A percentile compares a stretch with the other conserved stretches of the same genome.
Conservation (phyloP, 2,888 invertebrate genomes). For the Caenorhabditis macrosperma region DNA sequence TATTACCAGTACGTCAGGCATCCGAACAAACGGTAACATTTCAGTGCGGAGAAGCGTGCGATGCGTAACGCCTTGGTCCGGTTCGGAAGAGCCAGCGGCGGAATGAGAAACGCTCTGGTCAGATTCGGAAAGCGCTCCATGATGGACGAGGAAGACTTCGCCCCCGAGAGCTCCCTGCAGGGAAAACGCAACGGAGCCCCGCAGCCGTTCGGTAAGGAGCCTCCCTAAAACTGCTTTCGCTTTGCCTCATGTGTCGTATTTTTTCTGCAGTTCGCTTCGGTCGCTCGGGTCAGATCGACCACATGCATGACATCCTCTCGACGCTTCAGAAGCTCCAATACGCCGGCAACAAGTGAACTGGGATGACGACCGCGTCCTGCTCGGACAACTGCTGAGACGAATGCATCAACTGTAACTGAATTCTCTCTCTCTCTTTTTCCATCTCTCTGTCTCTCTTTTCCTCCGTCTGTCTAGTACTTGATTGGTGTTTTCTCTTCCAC, state of each 20-base stretch:
- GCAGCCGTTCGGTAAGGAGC: slow-evolving; percentile 71
- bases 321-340: slow-evolving; percentile 70
- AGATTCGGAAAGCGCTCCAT: slow-evolving; percentile 72
- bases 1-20: neutral
- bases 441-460: slow-evolving; percentile 25
- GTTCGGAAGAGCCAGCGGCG: slow-evolving; percentile 71
- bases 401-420: slow-evolving; percentile 30
- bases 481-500: slow-evolving; percentile 41
- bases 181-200: slow-evolving; percentile 74
- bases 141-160: slow-evolving; percentile 58
- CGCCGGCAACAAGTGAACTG: slow-evolving; percentile 65
- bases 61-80: slow-evolving; percentile 75
- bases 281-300: slow-evolving; percentile 71
- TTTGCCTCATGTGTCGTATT: slow-evolving; percentile 15
- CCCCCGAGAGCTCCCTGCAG: slow-evolving; percentile 57
- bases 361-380: slow-evolving; percentile 43
- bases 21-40: neutral
- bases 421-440: neutral
- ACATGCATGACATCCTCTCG: slow-evolving; percentile 74
- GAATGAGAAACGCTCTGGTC: slow-evolving; percentile 74
- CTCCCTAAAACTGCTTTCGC: slow-evolving; percentile 1
- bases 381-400: slow-evolving; percentile 40
- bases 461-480: slow-evolving; percentile 46
- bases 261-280: slow-evolving; percentile 72
- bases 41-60: slow-evolving; percentile 71